Evolutionary conservation across 2,797 vertebrate genomes (phyloP), one percentile per base, ranked within the genome.

Genomic region (Sebastes taczanowskii): DNA sequence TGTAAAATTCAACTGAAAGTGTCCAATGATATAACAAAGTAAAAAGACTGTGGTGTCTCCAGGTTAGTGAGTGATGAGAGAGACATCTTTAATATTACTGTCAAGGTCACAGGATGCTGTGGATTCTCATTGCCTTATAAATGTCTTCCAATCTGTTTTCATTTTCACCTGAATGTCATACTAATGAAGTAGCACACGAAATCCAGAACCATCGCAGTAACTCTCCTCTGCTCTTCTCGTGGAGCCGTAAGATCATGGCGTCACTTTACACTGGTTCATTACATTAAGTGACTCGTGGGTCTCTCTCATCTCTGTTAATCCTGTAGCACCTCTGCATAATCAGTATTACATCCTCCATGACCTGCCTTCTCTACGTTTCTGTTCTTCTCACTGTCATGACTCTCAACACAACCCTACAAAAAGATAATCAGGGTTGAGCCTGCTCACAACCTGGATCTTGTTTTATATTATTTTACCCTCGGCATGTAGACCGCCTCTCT

Each of bases 301-400:
- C 42, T 77, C 55, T 60, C 53, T 74, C 70, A 35, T 78, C 68
- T 73, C 74, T 60, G 65, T 78, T 79, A 78, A 86, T 90, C 83
- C 76, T 81, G 72, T 5, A 69, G 49, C 56, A 83, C 71, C 74
- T 71, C 76, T 78, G 74, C 52, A 76, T 71, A 79, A 67, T 80
- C 55, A 78, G 77, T 29, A 74, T 81, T 66, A 59, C 27, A 52
- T 46, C 82, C 58, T 66, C 56, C 2, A 9, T 65, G 74, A 78
- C 46, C 84, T 74, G 58, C 34, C 35, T 27, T 46, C 52, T 64
- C 62, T 62, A 3, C 38, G 9, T 60, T 25, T 49, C 6, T 20
- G 10, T 22, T 53, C 35, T 6, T 13, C 56, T 71, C 16, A 25
- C 22, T 60, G 58, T 2, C 0, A 38, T 32, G 30, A 25, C 27